These are phyloP conservation scores for Cremastinae sp. DNA, from an alignment of 2,888 invertebrate genomes.

Conservation along the genomic window DNA sequence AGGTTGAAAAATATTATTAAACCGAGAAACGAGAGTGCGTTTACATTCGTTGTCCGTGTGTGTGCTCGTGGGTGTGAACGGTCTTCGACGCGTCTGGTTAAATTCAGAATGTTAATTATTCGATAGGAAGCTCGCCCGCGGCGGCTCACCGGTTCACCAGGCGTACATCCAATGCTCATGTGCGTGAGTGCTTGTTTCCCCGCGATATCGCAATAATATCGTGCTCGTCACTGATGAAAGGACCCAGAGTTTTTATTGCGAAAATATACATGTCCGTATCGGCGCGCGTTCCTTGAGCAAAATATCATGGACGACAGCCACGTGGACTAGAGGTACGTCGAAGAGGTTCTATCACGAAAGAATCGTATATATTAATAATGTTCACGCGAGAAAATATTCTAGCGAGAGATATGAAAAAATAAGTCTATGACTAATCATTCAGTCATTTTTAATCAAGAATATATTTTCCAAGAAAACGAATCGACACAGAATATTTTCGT, in stretches of 20 bases:
- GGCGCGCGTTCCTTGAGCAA: background rate
- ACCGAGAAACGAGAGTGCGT: conserved; percentile 16
- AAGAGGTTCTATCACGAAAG: background rate
- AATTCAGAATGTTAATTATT: conserved; percentile 72
- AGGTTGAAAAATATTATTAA: conserved; percentile 3
- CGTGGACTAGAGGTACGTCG: conserved; percentile 62
- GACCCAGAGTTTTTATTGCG: conserved; percentile 29
- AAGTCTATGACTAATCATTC: too few relatives aligned
- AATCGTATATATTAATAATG: background rate
- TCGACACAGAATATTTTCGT: too few relatives aligned
- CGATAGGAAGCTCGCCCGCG: conserved; percentile 65
- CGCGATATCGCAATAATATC: conserved; percentile 48
- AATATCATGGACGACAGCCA: conserved; percentile 50
- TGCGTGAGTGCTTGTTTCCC: conserved; percentile 40
- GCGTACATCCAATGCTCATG: conserved; percentile 49
- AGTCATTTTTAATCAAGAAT: too few relatives aligned
- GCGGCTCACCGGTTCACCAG: conserved; percentile 57
- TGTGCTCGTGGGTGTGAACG: conserved; percentile 11
- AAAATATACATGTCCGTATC: background rate
- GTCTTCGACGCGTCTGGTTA: conserved; percentile 38
- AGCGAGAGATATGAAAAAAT: background rate
- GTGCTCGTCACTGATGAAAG: conserved; percentile 17
- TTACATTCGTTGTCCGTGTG: conserved; percentile 24
- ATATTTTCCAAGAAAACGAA: too few relatives aligned
- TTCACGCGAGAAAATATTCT: background rate